Percentiles rank a stretch among this genome's conserved stretches.
Evolutionary conservation across 2,888 invertebrate species (phyloP).

Genomic region (Eueremaeus valkanovi): DNA sequence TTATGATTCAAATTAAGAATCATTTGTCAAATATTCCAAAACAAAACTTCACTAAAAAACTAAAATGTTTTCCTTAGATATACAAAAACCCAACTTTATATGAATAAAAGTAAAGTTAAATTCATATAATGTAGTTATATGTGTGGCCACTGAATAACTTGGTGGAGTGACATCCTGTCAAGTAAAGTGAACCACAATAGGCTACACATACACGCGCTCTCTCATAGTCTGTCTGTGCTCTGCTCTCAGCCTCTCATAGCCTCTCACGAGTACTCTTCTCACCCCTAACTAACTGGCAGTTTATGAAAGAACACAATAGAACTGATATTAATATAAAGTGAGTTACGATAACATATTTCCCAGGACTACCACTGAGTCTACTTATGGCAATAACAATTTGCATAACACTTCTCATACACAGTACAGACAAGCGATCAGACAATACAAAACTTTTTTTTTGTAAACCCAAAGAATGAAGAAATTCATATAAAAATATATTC

Average conservation of each 20-base stretch:
- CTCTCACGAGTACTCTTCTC: conserved; percentile 3
- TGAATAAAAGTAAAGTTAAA: no score
- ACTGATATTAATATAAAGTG: background rate
- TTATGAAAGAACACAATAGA: background rate
- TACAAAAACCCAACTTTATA: no score
- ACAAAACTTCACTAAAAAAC: no score
- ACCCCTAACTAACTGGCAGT: background rate
- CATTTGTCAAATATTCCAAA: no score
- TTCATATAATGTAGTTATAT: no score
- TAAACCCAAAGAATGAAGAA: no score
- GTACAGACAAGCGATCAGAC: no score
- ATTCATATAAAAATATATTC: no score
- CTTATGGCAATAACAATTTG: background rate
- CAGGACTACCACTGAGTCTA: conserved; percentile 19
- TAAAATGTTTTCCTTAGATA: no score
- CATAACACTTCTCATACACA: background rate
- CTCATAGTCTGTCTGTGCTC: background rate
- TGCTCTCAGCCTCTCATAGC: background rate
- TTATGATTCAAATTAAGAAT: no score
- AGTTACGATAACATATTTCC: conserved; percentile 23
- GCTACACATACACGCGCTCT: background rate
- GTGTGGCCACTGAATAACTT: no score
- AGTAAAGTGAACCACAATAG: conserved; percentile 29
- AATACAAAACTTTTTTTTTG: no score
- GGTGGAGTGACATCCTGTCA: conserved; percentile 21